Conservation (phyloP, 2,797 vertebrate species). For the Lindbergichthys nudifrons region DNA sequence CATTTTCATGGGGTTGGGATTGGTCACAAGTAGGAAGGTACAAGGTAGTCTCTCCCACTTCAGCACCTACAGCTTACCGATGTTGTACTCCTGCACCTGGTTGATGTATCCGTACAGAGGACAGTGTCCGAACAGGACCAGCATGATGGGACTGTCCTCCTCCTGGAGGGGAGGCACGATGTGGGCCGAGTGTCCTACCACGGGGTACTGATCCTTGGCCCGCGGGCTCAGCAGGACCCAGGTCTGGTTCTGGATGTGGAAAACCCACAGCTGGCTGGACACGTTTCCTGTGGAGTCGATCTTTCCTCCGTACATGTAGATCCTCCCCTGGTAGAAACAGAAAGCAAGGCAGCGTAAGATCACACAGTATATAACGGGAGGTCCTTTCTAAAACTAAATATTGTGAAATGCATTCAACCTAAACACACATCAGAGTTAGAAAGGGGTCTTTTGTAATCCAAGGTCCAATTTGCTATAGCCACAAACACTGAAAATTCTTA, state of each 20-base stretch:
- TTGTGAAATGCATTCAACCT: background rate
- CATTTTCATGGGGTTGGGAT: no score
- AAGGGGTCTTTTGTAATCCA: no score
- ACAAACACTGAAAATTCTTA: no score
- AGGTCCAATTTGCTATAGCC: no score
- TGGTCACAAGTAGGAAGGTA: no score
- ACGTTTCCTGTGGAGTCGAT: constrained; percentile 95
- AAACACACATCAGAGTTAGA: no score
- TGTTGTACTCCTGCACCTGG: constrained; percentile 93
- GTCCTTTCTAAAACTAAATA: background rate
- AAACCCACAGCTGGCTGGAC: constrained; percentile 94
- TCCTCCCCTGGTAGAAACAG: constrained; percentile 84
- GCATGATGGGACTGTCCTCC: constrained; percentile 85
- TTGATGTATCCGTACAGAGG: constrained; percentile 97
- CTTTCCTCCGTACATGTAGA: constrained; percentile 99
- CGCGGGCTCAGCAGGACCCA: constrained; percentile 86
- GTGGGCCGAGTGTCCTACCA: constrained; percentile 97
- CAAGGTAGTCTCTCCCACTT: background rate
- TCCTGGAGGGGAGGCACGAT: constrained; percentile 82
- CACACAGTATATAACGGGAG: background rate
- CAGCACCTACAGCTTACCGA: constrained; percentile 80
- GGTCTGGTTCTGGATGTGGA: constrained; percentile 91
- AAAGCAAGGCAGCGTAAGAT: fast-evolving
- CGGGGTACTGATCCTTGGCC: constrained; percentile 93
- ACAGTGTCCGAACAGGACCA: constrained; percentile 96